These are phyloP conservation scores for Pemphigus obesinymphae DNA, from an alignment of 1,140 invertebrate species.

Conservation along the genomic window DNA sequence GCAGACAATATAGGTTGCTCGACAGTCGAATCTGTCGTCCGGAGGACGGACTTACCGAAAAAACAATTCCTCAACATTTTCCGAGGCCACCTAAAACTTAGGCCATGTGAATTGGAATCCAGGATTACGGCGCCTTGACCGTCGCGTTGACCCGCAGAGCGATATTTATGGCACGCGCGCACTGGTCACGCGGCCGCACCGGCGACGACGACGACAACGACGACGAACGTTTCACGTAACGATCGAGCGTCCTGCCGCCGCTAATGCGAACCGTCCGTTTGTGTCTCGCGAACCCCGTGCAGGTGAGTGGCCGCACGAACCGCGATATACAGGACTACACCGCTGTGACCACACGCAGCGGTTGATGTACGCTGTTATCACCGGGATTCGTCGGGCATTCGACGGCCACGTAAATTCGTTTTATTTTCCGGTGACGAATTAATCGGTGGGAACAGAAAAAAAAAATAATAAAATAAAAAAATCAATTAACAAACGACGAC, in stretches of 20 bases:
- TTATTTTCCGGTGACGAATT: neutral
- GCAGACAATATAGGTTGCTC: too few relatives aligned
- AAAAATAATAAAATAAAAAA: neutral
- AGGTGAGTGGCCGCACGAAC: too few relatives aligned
- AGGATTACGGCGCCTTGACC: neutral
- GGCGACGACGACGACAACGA: neutral
- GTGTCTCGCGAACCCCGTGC: neutral
- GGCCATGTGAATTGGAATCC: conserved; percentile 26
- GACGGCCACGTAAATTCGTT: too few relatives aligned
- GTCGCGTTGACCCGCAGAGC: neutral
- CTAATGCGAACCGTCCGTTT: too few relatives aligned
- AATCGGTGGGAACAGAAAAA: neutral
- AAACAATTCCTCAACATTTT: conserved; percentile 41
- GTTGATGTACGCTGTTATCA: neutral
- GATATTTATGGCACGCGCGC: neutral
- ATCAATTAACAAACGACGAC: neutral
- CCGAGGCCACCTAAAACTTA: conserved; percentile 36
- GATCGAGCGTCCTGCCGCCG: neutral
- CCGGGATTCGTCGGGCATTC: neutral
- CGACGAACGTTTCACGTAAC: neutral
- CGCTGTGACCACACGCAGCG: too few relatives aligned
- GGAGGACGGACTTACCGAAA: conserved; percentile 37
- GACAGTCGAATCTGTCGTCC: too few relatives aligned
- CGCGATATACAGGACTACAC: too few relatives aligned
- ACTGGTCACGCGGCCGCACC: neutral